These are phyloP conservation scores for Holotrichia oblita DNA, from an alignment of 1,140 invertebrate species.

Conservation along the genomic window DNA sequence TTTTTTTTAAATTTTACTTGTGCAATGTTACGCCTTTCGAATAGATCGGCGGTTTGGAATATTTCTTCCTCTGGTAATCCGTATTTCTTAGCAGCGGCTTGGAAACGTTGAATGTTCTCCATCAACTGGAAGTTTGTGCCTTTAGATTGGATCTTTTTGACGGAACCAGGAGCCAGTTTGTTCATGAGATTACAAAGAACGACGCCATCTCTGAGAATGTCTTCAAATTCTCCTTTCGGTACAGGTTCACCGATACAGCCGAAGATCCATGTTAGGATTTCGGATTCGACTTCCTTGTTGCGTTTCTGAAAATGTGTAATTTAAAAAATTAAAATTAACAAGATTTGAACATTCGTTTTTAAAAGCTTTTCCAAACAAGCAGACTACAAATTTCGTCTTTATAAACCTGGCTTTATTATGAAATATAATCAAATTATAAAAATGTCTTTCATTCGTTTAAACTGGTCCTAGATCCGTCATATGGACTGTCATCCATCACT, in stretches of 20 bases:
- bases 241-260: conserved; percentile 87
- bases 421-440: too few species aligned
- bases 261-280: conserved; percentile 92
- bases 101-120: conserved; percentile 98
- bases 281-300: conserved; percentile 91
- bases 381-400: too few species aligned
- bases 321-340: too few species aligned
- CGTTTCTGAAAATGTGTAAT: conserved; percentile 74
- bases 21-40: conserved; percentile 94
- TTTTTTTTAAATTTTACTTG: conserved; percentile 91
- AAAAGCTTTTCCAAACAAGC: too few species aligned
- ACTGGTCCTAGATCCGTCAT: too few species aligned
- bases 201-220: conserved; percentile 91
- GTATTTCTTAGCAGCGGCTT: conserved; percentile 91
- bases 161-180: conserved; percentile 91
- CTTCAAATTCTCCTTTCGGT: conserved; percentile 85
- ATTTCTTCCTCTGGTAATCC: conserved; percentile 97
- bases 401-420: too few species aligned
- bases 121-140: conserved; percentile 98
- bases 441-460: too few species aligned
- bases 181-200: conserved; percentile 95
- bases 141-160: conserved; percentile 95
- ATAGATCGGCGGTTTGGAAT: conserved; percentile 98
- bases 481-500: too few species aligned
- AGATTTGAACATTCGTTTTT: too few species aligned